These are phyloP conservation scores for Stegodyphus dumicola DNA, from an alignment of 1,140 invertebrate genomes.

Conservation along the genomic window DNA sequence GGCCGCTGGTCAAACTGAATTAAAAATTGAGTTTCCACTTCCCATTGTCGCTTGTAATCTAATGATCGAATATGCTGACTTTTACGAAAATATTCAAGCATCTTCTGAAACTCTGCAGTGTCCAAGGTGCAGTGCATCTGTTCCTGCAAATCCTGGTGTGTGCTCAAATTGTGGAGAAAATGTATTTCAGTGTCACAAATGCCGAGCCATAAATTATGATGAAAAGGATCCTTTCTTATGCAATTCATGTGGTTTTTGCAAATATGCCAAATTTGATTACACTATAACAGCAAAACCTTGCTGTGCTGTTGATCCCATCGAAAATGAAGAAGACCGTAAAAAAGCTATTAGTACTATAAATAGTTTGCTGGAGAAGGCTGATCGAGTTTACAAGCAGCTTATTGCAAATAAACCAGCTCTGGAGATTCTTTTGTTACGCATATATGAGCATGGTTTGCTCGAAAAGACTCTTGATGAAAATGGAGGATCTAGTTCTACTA, in stretches of 20 bases:
- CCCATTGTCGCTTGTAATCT: conserved; percentile 97
- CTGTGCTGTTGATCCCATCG: conserved; percentile 96
- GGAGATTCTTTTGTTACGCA: conserved; percentile 83
- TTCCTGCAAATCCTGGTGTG: conserved; percentile 96
- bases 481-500: conserved; percentile 22
- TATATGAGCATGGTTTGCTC: conserved; percentile 77
- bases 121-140: conserved; percentile 93
- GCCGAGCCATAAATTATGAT: conserved; percentile 96
- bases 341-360: conserved; percentile 94
- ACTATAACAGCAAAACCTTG: conserved; percentile 89
- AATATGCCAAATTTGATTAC: conserved; percentile 99
- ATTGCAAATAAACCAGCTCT: conserved; percentile 87
- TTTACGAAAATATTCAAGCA: conserved; percentile 89
- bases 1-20: conserved; percentile 91
- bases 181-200: conserved; percentile 88
- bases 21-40: conserved; percentile 94
- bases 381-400: conserved; percentile 91
- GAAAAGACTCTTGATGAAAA: conserved; percentile 76
- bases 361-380: conserved; percentile 90
- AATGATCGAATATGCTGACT: conserved; percentile 99
- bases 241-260: conserved; percentile 98
- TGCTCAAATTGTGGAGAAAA: conserved; percentile 98
- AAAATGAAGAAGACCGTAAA: conserved; percentile 95
- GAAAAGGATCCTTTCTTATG: conserved; percentile 99
- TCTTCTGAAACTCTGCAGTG: conserved; percentile 93